Conservation (phyloP, 2,888 invertebrate species). For the Melinopterus prodromus region DNA sequence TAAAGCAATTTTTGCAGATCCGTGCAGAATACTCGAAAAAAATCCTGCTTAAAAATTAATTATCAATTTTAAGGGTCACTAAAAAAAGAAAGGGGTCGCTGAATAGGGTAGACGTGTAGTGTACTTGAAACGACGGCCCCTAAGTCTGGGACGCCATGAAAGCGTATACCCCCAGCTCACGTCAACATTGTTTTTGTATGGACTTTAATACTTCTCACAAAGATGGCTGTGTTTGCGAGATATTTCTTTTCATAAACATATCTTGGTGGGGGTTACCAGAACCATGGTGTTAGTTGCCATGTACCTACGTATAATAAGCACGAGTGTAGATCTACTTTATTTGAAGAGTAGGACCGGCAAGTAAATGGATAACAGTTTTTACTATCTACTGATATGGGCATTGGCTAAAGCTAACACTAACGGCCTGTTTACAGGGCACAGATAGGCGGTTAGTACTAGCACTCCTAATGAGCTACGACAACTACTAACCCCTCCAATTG, state of each 20-base stretch:
- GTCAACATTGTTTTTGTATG: not conserved
- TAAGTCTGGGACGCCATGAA: not conserved
- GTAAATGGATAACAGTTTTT: too few species aligned
- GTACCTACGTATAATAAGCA: not conserved
- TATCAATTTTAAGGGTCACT: not conserved
- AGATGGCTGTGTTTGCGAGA: not conserved
- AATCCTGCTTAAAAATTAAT: not conserved
- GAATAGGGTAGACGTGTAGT: not conserved
- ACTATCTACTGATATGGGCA: too few species aligned
- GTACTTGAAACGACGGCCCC: conserved; percentile 4
- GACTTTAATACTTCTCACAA: not conserved
- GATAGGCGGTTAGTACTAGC: too few species aligned
- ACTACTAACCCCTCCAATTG: too few species aligned
- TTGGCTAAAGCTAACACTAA: too few species aligned
- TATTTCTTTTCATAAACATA: not conserved
- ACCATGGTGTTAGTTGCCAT: not conserved
- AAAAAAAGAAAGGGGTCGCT: not conserved
- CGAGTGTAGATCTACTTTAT: too few species aligned
- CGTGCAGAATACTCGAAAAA: not conserved
- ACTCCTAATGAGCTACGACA: too few species aligned
- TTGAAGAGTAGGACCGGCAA: too few species aligned
- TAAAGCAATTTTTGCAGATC: not conserved
- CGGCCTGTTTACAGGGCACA: too few species aligned
- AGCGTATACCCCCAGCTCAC: not conserved
- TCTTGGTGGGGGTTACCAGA: not conserved